Percentiles rank a stretch among this genome's conserved stretches.
Evolutionary conservation across 2,797 vertebrate species (phyloP).

Genomic region (Staurois parvus): DNA sequence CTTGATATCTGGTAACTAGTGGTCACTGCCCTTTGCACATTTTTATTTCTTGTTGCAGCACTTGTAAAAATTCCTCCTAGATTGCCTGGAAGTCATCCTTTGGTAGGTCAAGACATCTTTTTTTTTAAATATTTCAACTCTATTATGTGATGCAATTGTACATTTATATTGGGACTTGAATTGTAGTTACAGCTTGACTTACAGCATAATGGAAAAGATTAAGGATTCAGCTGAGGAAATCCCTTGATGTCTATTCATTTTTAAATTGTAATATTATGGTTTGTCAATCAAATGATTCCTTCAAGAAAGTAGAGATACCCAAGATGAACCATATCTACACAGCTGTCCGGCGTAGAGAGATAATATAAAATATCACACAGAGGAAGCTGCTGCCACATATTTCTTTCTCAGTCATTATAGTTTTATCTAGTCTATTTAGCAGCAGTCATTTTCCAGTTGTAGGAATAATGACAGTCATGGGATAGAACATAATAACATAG

Average conservation of each 20-base stretch:
- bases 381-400: not conserved
- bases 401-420: not conserved
- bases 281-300: slow-evolving; percentile 16
- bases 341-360: not conserved
- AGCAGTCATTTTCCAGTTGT: slow-evolving; percentile 21
- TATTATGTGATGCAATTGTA: not conserved
- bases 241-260: not conserved
- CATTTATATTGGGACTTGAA: not conserved
- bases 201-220: not conserved
- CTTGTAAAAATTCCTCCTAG: not conserved
- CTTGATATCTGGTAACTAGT: not conserved
- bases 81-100: not conserved
- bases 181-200: not conserved
- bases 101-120: not conserved
- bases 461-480: slow-evolving; percentile 6
- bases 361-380: slow-evolving; percentile 17
- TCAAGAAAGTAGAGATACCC: not conserved
- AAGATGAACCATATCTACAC: slow-evolving; percentile 6
- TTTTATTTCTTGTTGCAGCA: too few species aligned
- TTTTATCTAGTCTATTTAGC: slow-evolving; percentile 21
- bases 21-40: too few species aligned
- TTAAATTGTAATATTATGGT: not conserved
- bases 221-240: slow-evolving; percentile 1
- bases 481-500: slow-evolving; percentile 1
- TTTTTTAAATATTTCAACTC: not conserved